phyloP scores from a whole-genome alignment of 2,888 invertebrate species.

The Standfussiana lucernea region DNA sequence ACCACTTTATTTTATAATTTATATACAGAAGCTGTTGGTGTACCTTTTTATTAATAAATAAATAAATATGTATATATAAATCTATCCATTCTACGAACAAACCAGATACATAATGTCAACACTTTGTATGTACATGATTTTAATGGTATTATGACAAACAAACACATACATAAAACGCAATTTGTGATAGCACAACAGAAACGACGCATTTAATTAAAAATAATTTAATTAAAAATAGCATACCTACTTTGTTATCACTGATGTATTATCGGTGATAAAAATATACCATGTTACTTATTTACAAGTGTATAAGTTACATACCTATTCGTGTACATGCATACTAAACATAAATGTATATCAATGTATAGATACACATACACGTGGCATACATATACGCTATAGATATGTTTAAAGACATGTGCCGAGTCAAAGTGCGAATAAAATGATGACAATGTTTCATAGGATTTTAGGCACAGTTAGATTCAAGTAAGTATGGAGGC shows the following conservation, averaged over 20 bases:
- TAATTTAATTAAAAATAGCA: constrained; percentile 2
- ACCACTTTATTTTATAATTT: no score
- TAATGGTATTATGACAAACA: constrained; percentile 1
- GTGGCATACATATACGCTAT: constrained; percentile 18
- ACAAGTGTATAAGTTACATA: neutral
- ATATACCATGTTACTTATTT: constrained; percentile 2
- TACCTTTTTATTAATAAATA: no score
- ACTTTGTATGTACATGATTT: constrained; percentile 14
- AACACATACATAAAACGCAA: neutral
- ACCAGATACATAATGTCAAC: neutral
- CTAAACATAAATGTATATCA: constrained; percentile 1
- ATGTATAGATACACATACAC: constrained; percentile 28
- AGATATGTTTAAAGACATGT: constrained; percentile 22
- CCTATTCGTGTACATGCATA: neutral
- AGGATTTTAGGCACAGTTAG: constrained; percentile 18
- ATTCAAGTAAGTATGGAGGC: neutral
- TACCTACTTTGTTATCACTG: constrained; percentile 13
- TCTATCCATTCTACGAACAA: neutral
- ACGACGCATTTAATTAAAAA: constrained; percentile 27
- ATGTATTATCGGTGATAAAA: neutral
- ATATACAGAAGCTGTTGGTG: no score
- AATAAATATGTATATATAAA: neutral
- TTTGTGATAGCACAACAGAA: neutral
- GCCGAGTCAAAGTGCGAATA: constrained; percentile 44
- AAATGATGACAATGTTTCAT: constrained; percentile 17